Conservation (phyloP, 2,113 vertebrate genomes). For the Clarias batrachus region DNA sequence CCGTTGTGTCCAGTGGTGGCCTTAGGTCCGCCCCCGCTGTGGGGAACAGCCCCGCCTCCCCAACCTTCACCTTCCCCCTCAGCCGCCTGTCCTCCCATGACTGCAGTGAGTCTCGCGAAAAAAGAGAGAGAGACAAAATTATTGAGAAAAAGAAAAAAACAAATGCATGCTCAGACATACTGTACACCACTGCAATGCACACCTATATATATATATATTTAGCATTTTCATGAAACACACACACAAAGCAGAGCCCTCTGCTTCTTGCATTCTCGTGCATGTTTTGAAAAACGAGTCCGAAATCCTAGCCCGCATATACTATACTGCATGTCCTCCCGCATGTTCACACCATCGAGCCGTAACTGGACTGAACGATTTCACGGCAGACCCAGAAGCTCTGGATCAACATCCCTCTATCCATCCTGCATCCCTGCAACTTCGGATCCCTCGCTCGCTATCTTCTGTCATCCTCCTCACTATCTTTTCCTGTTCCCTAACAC, state of each 20-base stretch:
- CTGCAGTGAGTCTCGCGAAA: conserved; percentile 84
- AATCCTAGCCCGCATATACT: neutral
- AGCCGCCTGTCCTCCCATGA: conserved; percentile 93
- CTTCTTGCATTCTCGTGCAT: conserved; percentile 18
- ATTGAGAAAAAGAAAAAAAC: neutral
- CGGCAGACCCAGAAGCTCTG: neutral
- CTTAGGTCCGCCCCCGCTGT: conserved; percentile 86
- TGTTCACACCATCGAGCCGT: conserved; percentile 42
- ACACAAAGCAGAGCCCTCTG: neutral
- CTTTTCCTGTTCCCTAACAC: conserved; percentile 33
- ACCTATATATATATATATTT: conserved; percentile 51
- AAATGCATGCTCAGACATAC: neutral
- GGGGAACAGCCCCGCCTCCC: conserved; percentile 84
- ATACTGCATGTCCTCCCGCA: conserved; percentile 54
- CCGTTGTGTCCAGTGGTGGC: conserved; percentile 92
- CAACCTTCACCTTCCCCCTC: conserved; percentile 87
- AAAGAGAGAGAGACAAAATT: neutral
- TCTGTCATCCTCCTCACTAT: conserved; percentile 41
- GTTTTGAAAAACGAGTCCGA: neutral
- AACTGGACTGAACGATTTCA: neutral
- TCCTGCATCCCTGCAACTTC: conserved; percentile 12
- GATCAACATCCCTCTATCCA: neutral
- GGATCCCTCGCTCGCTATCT: conserved; percentile 7
- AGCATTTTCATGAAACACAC: neutral
- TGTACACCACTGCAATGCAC: conserved; percentile 44